These are phyloP conservation scores for Phenganax stokvisi DNA, from an alignment of 92 coral and sea anemone genomes.

Conservation along the genomic window DNA sequence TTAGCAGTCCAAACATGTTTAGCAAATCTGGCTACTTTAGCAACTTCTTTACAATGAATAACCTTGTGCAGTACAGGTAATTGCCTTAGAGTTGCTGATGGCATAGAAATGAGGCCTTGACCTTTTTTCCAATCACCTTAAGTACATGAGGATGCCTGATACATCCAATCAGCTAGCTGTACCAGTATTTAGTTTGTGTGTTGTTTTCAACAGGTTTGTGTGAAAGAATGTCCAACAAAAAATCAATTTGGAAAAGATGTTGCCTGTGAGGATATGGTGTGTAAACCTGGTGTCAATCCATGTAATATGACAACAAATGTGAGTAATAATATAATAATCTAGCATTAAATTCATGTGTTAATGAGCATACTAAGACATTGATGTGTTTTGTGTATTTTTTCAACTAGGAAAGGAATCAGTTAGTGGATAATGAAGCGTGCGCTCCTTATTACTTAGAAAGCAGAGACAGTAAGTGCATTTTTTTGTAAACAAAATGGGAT, in stretches of 20 bases:
- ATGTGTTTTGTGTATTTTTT: not conserved
- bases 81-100: too few relatives aligned
- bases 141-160: too few relatives aligned
- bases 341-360: not conserved
- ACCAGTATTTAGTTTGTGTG: not conserved
- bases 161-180: too few relatives aligned
- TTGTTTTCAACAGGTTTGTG: conserved; percentile 63
- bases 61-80: not conserved
- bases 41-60: not conserved
- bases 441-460: conserved; percentile 88
- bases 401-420: conserved; percentile 45
- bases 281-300: conserved; percentile 59
- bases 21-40: too few relatives aligned
- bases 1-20: not conserved
- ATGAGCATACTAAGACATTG: not conserved
- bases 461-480: conserved; percentile 62
- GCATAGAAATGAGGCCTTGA: too few relatives aligned
- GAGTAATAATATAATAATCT: not conserved
- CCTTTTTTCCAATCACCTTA: too few relatives aligned
- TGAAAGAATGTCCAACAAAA: conserved; percentile 66
- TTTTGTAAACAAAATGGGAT: not conserved
- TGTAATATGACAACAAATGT: conserved; percentile 13
- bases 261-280: conserved; percentile 57
- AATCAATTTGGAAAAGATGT: conserved; percentile 57
- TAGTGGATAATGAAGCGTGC: conserved; percentile 61